phyloP scores from a whole-genome alignment of 2,797 vertebrate species.

The Sebastes kiyomatsui region DNA sequence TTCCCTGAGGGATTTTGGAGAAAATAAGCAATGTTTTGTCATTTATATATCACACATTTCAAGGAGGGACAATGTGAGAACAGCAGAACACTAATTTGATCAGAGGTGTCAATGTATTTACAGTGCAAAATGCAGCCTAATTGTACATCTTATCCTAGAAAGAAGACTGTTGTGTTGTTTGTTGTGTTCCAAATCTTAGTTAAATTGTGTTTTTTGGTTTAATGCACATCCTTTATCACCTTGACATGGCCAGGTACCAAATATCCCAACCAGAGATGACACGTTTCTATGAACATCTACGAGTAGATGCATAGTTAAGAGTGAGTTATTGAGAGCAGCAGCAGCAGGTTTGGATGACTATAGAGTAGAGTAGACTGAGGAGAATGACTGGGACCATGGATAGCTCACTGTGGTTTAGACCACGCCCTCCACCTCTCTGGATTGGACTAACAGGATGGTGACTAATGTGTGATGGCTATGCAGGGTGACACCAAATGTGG shows the following conservation, averaged over 20 bases:
- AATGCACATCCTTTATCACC: not conserved
- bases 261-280: not conserved
- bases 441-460: slow-evolving; percentile 49
- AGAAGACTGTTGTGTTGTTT: not conserved
- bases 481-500: slow-evolving; percentile 79
- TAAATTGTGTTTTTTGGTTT: not conserved
- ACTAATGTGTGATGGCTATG: slow-evolving; percentile 28
- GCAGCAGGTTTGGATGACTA: not conserved
- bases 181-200: too few species aligned
- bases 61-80: not conserved
- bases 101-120: not conserved
- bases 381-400: slow-evolving; percentile 71
- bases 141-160: not conserved
- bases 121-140: not conserved
- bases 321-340: not conserved
- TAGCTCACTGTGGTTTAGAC: slow-evolving; percentile 57
- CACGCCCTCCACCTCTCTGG: slow-evolving; percentile 54
- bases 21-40: not conserved
- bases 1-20: not conserved
- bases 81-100: not conserved
- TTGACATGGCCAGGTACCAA: not conserved
- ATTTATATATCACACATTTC: not conserved
- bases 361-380: not conserved
- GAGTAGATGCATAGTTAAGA: not conserved
- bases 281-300: not conserved